Evolutionary conservation across 2,888 invertebrate species (phyloP), one percentile per base, ranked within the genome.

Genomic region (Amiota minor): DNA sequence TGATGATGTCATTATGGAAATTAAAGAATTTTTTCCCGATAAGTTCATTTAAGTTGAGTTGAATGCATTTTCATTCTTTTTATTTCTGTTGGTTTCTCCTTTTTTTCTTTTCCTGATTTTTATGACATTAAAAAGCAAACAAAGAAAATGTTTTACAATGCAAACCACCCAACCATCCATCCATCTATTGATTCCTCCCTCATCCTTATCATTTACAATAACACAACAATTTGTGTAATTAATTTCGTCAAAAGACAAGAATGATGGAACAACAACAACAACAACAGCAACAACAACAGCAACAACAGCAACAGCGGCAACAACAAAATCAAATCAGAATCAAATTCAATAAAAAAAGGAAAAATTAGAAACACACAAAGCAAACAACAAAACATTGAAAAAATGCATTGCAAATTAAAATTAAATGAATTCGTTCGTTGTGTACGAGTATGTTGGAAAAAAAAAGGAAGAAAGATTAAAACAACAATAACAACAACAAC

Each of bases 301-400:
- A 50, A 50, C 11, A 50, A 4, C 50, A 4, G 4, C 50, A 2
- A 50, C 50, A 50, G 50, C 50, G n/a, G 4, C 50, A 50, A n/a
- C 53, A 50, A 50, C 53, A 50, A 50, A n/a, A 50, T n/a, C 12
- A 50, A 50, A 50, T 16, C 47, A 14, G 59, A 14, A 49, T 67
- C 70, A 75, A 64, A 75, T 45, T 50, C 53, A 50, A 50, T n/a
- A 50, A 50, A 12, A 50, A n/a, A 50, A 20, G 75, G 10, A 73
- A 23, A 74, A 77, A 76, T 77, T 71, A 78, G 73, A 59, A 76
- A 69, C 71, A 47, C 73, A 72, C 14, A 62, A 62, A 62, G 35
- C 20, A 62, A 74, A 77, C 74, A 76, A 74, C 78, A 73, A 61
- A 76, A 69, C 73, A 47, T 74, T 74, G 35, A 62, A 62, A 62